Evolutionary conservation across 64 coral and sea anemone species (phyloP).

Genomic region (Orbicella faveolata): DNA sequence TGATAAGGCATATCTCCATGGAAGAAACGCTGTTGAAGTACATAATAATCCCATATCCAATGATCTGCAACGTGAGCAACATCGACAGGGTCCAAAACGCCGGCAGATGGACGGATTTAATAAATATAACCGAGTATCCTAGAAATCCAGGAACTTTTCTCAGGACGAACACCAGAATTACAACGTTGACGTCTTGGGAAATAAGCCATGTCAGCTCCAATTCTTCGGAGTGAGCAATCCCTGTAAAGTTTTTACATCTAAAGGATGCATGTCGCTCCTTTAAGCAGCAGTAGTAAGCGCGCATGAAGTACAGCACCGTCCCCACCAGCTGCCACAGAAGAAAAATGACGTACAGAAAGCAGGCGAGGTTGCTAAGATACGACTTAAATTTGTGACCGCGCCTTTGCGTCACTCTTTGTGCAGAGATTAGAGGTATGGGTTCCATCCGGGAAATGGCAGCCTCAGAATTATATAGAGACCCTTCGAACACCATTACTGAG

Average conservation of each 20-base stretch:
- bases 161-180: neutral
- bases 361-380: neutral
- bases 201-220: slow-evolving; percentile 28
- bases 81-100: slow-evolving; percentile 26
- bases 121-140: neutral
- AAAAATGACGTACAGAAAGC: neutral
- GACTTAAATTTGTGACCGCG: neutral
- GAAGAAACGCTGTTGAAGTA: neutral
- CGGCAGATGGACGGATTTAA: slow-evolving; percentile 13
- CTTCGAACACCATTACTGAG: too few relatives aligned
- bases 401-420: neutral
- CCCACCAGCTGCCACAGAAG: neutral
- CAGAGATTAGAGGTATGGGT: neutral
- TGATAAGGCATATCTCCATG: neutral
- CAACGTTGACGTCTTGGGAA: neutral
- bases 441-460: neutral
- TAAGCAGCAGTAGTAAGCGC: slow-evolving; percentile 38
- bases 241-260: neutral
- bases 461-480: neutral
- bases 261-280: neutral
- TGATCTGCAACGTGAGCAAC: neutral
- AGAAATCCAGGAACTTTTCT: neutral
- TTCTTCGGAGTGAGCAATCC: slow-evolving; percentile 22
- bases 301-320: slow-evolving; percentile 5
- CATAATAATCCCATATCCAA: slow-evolving; percentile 13